Conservation (phyloP, 2,797 vertebrate species). For the Liparis tanakae region DNA sequence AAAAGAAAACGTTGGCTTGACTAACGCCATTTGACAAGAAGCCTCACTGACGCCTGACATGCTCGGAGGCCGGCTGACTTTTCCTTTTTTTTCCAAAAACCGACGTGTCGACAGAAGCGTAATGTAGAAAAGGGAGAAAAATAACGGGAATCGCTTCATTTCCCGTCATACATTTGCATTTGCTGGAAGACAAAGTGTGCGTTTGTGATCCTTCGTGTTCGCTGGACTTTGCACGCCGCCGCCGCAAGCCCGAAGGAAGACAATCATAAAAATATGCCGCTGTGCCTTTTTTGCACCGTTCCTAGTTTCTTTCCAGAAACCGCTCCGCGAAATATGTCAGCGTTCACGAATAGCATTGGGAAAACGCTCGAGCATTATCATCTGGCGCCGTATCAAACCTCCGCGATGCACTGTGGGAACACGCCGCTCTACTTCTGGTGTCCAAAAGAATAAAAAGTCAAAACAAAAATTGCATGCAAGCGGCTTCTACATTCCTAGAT, state of each 20-base stretch:
- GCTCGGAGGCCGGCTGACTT: slow-evolving; percentile 17
- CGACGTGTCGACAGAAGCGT: background rate
- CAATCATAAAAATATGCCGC: background rate
- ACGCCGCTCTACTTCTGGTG: slow-evolving; percentile 13
- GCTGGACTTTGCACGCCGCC: background rate
- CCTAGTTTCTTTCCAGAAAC: slow-evolving; percentile 38
- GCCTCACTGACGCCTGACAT: background rate
- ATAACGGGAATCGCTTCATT: slow-evolving; percentile 7
- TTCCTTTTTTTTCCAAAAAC: slow-evolving; percentile 14
- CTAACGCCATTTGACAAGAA: slow-evolving; percentile 19
- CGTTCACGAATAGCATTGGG: slow-evolving; percentile 48
- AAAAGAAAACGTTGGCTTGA: slow-evolving; percentile 19
- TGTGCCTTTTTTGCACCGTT: slow-evolving; percentile 1
- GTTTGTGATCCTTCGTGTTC: background rate
- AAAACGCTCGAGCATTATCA: slow-evolving; percentile 33
- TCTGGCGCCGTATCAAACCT: slow-evolving; percentile 26
- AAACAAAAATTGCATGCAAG: slow-evolving; percentile 6
- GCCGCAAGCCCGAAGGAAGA: slow-evolving; percentile 1
- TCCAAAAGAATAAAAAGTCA: slow-evolving; percentile 3
- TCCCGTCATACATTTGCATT: slow-evolving; percentile 6
- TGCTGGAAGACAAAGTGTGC: background rate
- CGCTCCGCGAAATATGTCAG: slow-evolving; percentile 59
- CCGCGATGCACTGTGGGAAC: slow-evolving; percentile 39
- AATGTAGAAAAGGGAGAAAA: background rate
- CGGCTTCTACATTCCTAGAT: background rate